Base-by-base conservation (phyloP, 2,113 vertebrate genomes). In the Otis tarda region DNA sequence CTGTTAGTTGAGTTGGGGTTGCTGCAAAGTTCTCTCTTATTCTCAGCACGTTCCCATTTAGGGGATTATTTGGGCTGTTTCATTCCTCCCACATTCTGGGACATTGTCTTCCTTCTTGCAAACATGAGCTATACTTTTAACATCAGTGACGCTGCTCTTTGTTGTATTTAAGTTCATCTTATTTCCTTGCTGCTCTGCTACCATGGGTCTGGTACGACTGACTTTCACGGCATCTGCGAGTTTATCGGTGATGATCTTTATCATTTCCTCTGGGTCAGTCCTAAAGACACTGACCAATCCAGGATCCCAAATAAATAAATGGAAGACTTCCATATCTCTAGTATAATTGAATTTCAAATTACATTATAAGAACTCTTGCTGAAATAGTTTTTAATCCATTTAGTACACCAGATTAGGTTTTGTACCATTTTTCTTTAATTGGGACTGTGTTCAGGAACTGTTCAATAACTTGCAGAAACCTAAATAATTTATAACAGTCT, bases 331-430 rank as follows among this genome's bases (percentile, higher is more conserved):
- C 90, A 55, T 94, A 97, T 93, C 76, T 86, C 86, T n/a, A 21
- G 50, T 33, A 21, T 94, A 95, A 96, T 83, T 97, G 68, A 93
- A 94, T 96, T 96, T 85, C 87, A 89, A 94, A 95, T 93, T 91
- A 71, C 85, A 93, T 97, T 91, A 83, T 63, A 85, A 85, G 75
- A 90, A 83, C 75, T 86, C n/a, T 77, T 65, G 82, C 81, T 94
- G 87, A 94, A 95, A 90, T 74, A 91, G 91, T 91, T 97, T 96
- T 96, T 94, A 95, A 96, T 96, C 95, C 91, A 95, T 91, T 97
- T 95, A 97, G 84, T 73, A 75, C 39, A 83, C 70, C 67, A 95
- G 93, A 94, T 93, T 76, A 91, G 82, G 63, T 90, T 95, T 85
- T 89, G 90, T 95, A 91, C 81, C n/a, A 7, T 94, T 93, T 87